Base-by-base conservation (phyloP, 2,888 invertebrate genomes). In the Limenitis camilla region DNA sequence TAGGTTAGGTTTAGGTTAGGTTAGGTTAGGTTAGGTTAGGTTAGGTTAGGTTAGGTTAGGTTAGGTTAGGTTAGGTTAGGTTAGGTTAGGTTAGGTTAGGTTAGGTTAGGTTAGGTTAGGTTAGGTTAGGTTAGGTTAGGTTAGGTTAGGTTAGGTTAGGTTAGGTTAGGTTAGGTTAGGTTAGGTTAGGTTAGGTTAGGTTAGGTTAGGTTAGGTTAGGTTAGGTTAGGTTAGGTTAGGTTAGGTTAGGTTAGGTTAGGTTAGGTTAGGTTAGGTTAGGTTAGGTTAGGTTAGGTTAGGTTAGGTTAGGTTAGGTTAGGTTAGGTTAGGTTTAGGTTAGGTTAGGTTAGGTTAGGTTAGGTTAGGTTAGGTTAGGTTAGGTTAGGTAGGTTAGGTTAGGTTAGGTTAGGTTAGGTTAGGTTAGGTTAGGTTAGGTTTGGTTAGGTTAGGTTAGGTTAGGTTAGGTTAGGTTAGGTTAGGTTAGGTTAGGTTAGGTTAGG, bases 371-470 rank as follows among this genome's bases (percentile, higher is more conserved):
- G 39, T 39, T 39, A 39, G n/a, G n/a, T n/a, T n/a, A n/a, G n/a
- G n/a, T n/a, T n/a, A n/a, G n/a, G n/a, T n/a, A n/a, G n/a, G n/a
- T n/a, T n/a, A n/a, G 55, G 55, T 55, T 54, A 46, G 45, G 50
- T 49, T 49, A 46, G 54, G 49, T 54, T 50, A 50, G 54, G 49
- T 54, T 54, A 45, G 54, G 54, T 54, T 54, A 50, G 54, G 54
- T 54, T 54, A 50, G 54, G 54, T 54, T 40, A 40, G 40, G 40
- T 40, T 40, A 40, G 40, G 40, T 40, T 40, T 29, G 57, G 57
- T 57, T 57, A 54, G 57, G 57, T 54, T 57, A 57, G 54, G 54
- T 57, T 57, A 54, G 56, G 56, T 56, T 56, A 53, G 56, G 56
- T 56, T 56, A 40, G 40, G 40, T 40, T 40, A 31, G 49, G 42